phyloP scores from a whole-genome alignment of 2,797 vertebrate genomes.

The Vireo griseus region DNA sequence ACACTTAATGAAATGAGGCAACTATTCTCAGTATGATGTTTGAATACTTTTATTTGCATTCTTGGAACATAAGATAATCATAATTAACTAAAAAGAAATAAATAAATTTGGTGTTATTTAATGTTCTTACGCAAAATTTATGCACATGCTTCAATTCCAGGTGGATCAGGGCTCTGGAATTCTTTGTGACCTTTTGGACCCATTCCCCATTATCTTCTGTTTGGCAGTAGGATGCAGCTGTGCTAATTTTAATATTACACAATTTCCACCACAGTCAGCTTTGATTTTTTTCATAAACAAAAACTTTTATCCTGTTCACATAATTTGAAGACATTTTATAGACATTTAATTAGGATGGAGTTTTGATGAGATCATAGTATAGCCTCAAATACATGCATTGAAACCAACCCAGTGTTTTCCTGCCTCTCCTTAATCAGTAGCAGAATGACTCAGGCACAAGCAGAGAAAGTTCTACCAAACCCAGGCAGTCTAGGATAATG shows the following conservation, averaged over 20 bases:
- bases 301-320: background rate
- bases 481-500: background rate
- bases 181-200: background rate
- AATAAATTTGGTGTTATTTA: background rate
- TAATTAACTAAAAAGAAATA: background rate
- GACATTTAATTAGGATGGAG: background rate
- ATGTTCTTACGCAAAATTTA: background rate
- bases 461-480: background rate
- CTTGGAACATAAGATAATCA: background rate
- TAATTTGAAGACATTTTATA: background rate
- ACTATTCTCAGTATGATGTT: background rate
- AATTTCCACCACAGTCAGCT: background rate
- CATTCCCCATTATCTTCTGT: background rate
- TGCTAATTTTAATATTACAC: background rate
- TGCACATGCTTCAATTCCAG: background rate
- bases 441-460: background rate
- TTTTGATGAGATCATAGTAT: background rate
- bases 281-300: background rate
- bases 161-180: background rate
- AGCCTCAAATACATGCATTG: background rate
- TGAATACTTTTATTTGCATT: background rate
- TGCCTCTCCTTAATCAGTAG: background rate
- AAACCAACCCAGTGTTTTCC: background rate
- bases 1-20: background rate
- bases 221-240: background rate